Conservation (phyloP, 2,888 invertebrate species). For the Platerodrilus igneus region DNA sequence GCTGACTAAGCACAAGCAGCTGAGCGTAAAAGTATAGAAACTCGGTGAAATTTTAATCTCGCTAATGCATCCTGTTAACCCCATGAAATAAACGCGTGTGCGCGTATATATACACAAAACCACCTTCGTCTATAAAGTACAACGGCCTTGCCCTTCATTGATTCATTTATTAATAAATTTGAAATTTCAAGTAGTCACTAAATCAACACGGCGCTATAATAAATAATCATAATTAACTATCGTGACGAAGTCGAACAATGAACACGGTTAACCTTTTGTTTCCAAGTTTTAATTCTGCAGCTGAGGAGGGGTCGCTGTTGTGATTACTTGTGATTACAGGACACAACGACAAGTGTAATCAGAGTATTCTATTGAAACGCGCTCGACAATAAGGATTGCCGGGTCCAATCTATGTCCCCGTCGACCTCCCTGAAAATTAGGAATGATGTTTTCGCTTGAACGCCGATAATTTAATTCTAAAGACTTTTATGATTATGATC, state of each 20-base stretch:
- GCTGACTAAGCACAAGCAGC: slow-evolving; percentile 15
- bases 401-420: slow-evolving; percentile 29
- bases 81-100: too few relatives aligned
- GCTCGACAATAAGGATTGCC: slow-evolving; percentile 30
- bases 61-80: slow-evolving; percentile 29
- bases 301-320: slow-evolving; percentile 33
- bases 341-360: slow-evolving; percentile 36
- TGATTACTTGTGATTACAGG: slow-evolving; percentile 32
- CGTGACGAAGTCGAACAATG: slow-evolving; percentile 24
- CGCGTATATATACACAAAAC: too few relatives aligned
- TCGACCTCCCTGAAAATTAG: slow-evolving; percentile 23
- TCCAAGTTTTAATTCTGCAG: slow-evolving; percentile 43
- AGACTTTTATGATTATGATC: slow-evolving; percentile 14
- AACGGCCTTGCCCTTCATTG: slow-evolving; percentile 17
- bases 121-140: slow-evolving; percentile 9
- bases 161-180: too few relatives aligned
- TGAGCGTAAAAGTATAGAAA: slow-evolving; percentile 12
- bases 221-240: too few relatives aligned
- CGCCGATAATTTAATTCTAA: slow-evolving; percentile 23
- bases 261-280: slow-evolving; percentile 44
- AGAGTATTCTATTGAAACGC: slow-evolving; percentile 33
- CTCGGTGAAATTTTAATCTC: slow-evolving; percentile 26
- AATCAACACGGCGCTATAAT: too few relatives aligned
- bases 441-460: slow-evolving; percentile 23
- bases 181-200: too few relatives aligned